Evolutionary conservation across 2,113 vertebrate genomes (phyloP), one percentile per base, ranked within the genome.

Genomic region (Oncorhynchus clarkii): DNA sequence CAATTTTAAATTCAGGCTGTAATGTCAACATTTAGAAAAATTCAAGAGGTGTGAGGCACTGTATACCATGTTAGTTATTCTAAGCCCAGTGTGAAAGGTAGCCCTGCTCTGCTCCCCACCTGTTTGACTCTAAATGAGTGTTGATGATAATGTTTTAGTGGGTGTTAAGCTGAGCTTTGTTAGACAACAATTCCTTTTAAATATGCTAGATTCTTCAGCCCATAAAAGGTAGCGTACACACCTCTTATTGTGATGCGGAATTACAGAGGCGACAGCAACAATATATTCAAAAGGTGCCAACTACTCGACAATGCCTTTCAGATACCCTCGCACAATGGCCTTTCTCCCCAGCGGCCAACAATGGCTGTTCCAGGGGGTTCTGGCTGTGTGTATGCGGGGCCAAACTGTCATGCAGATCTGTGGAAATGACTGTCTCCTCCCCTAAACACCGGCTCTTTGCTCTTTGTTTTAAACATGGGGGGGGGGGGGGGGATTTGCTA

Each of bases 331-430:
- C n/a, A 70, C 78, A 82, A 75, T 85, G 71, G 74, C 31, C 51
- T 68, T 62, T 79, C 68, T 66, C 80, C 76, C 80, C 74, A 75
- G 67, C 26, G 51, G 64, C 20, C 72, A 24, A 80, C 86, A 82
- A 81, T 75, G 72, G 76, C 71, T 34, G 45, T 75, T 67, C 75
- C 76, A 67, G 67, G 73, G 77, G 73, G 48, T 73, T 77, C 76
- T 59, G n/a, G 69, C 76, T 74, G 78, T 73, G 80, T 65, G 75
- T 78, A 77, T 78, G 70, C 71, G 73, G 77, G 14, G 81, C 74
- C 72, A 73, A 73, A 86, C 79, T 82, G 76, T 84, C 85, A 85
- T 88, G 79, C 81, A 85, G 81, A 86, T 88, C 72, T 74, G 48
- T 70, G 73, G 76, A 76, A 86, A 86, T 79, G 54, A 60, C 62